Evolutionary conservation across 2,888 invertebrate genomes (phyloP), one percentile per base, ranked within the genome.

Genomic region (Diaperis boleti): DNA sequence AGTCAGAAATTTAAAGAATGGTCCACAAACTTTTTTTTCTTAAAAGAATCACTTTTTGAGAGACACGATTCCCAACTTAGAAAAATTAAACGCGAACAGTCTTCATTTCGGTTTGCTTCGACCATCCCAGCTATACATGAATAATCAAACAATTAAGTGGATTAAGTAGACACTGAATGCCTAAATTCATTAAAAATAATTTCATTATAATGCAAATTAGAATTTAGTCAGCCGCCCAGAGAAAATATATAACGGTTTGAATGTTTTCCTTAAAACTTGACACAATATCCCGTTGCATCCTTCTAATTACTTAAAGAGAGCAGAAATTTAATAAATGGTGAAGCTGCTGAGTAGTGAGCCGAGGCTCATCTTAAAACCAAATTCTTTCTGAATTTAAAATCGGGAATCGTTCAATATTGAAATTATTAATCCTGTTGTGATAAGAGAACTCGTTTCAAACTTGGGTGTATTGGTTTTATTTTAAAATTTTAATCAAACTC

Each of bases 401-500:
- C 37, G n/a, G 14, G 55, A 54, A 61, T 17, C 45, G 61, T 49
- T 54, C 60, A 57, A 60, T 60, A 64, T 60, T 60, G 59, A 55
- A 64, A 61, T 64, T 64, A 57, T 44, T 56, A 61, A 64, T 61
- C 61, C 44, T 55, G 47, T 60, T 54, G 52, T 59, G 60, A 55
- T 64, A 60, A 61, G 60, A 42, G 42, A 61, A 64, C 49, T 61
- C 61, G 60, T 60, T 57, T 44, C 11, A 42, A 61, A 35, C 54
- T 64, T 60, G 44, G n/a, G 47, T 39, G 60, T 66, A 66, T 63
- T 60, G 64, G 62, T 62, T 33, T 59, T 62, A 59, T 62, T 66
- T 64, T 66, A 59, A 62, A 66, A 64, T 64, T 65, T 62, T 62
- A 66, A 66, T 66, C 66, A 66, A 66, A 66, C 66, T 61, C 49